These are phyloP conservation scores for Cyprinella venusta DNA, from an alignment of 2,797 vertebrate species.

Conservation along the genomic window DNA sequence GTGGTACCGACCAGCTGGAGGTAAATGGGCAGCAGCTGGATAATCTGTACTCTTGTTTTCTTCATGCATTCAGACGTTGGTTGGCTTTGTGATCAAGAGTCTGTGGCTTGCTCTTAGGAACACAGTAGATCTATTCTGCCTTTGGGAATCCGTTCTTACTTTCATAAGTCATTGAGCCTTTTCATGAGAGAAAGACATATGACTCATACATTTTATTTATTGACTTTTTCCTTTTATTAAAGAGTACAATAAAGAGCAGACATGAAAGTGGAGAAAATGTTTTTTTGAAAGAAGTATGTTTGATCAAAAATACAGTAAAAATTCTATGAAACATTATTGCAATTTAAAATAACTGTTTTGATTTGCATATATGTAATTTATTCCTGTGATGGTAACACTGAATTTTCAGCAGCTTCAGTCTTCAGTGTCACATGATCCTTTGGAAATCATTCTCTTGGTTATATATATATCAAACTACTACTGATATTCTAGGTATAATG, in stretches of 20 bases:
- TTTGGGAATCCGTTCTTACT: constrained; percentile 3
- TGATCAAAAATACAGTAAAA: neutral
- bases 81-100: constrained; percentile 1
- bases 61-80: neutral
- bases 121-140: neutral
- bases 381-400: neutral
- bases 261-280: neutral
- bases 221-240: neutral
- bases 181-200: constrained; percentile 12
- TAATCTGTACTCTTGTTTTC: constrained; percentile 35
- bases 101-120: neutral
- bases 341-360: neutral
- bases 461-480: neutral
- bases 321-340: neutral
- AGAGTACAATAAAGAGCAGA: neutral
- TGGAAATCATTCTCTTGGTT: neutral
- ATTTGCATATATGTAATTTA: neutral
- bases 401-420: neutral
- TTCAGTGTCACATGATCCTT: neutral
- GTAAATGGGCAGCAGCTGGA: constrained; percentile 64
- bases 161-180: neutral
- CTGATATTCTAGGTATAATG: neutral
- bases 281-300: neutral
- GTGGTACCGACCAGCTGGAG: constrained; percentile 53
- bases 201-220: constrained; percentile 22